Evolutionary conservation across 1,140 invertebrate genomes (phyloP).

Genomic region (Sycobia sp.): DNA sequence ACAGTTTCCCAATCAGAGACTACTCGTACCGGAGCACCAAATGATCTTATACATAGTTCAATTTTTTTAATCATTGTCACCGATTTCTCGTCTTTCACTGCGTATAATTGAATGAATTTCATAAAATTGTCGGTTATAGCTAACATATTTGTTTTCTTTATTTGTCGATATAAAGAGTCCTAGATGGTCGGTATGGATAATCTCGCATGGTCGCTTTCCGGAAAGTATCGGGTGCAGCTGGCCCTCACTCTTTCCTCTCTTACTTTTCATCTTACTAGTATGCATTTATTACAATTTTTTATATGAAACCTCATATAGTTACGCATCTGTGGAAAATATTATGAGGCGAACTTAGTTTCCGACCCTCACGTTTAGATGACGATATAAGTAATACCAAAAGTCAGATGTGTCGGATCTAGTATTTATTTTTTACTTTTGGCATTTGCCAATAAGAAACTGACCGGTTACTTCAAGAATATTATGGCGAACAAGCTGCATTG

Average conservation of each 20-base stretch:
- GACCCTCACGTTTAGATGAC: too few relatives aligned
- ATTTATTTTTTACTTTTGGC: too few relatives aligned
- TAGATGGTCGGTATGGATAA: constrained; percentile 35
- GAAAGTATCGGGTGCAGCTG: constrained; percentile 38
- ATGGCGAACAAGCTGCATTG: too few relatives aligned
- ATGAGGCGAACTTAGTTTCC: too few relatives aligned
- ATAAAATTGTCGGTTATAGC: too few relatives aligned
- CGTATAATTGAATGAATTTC: constrained; percentile 26
- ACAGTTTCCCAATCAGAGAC: too few relatives aligned
- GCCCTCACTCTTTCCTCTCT: constrained; percentile 25
- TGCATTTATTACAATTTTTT: constrained; percentile 17
- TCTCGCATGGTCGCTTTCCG: constrained; percentile 28
- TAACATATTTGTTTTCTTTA: too few relatives aligned
- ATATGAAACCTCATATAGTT: not conserved
- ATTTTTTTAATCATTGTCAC: not conserved
- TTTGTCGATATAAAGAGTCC: too few relatives aligned
- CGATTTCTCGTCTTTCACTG: not conserved
- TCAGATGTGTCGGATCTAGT: too few relatives aligned
- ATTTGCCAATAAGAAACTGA: too few relatives aligned
- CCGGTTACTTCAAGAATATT: too few relatives aligned
- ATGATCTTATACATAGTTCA: not conserved
- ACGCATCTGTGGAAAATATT: constrained; percentile 32
- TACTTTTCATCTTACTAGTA: constrained; percentile 15
- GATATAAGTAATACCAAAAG: too few relatives aligned
- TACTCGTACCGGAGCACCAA: not conserved